Conservation (phyloP, 1,140 invertebrate genomes). For the Tachypleus tridentatus region DNA sequence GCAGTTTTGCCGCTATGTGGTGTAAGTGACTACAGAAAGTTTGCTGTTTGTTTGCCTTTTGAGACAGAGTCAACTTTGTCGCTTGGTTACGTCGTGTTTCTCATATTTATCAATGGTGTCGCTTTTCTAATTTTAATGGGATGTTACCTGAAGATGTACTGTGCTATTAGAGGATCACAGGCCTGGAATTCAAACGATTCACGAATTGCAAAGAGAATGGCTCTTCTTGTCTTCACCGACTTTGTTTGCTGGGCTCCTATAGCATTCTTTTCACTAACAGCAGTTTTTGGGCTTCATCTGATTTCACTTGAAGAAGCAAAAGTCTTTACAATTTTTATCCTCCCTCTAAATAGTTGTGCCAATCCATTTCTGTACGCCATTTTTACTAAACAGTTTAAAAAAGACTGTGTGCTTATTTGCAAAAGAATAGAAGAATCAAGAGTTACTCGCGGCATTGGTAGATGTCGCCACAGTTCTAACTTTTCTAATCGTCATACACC, state of each 20-base stretch:
- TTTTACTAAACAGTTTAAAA: constrained; percentile 94
- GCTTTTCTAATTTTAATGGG: constrained; percentile 89
- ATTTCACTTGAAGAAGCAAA: constrained; percentile 90
- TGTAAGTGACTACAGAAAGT: constrained; percentile 88
- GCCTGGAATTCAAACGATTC: constrained; percentile 97
- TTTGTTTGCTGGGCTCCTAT: constrained; percentile 77
- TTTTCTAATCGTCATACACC: constrained; percentile 70
- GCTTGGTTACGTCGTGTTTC: constrained; percentile 76
- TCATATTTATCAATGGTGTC: constrained; percentile 85
- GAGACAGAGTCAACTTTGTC: constrained; percentile 59
- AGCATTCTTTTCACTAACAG: constrained; percentile 45
- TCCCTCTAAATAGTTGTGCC: constrained; percentile 89
- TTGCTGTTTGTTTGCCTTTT: constrained; percentile 90
- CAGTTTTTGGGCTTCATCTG: constrained; percentile 75
- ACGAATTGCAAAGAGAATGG: constrained; percentile 70
- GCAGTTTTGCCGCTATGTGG: constrained; percentile 79
- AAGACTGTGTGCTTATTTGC: constrained; percentile 90
- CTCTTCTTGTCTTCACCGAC: constrained; percentile 70
- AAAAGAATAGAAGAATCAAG: constrained; percentile 77
- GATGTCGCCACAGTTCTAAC: constrained; percentile 72
- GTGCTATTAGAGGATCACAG: constrained; percentile 78
- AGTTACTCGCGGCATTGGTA: constrained; percentile 45
- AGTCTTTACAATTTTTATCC: constrained; percentile 88
- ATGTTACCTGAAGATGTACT: constrained; percentile 95
- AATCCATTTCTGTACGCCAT: constrained; percentile 96